Evolutionary conservation across 1,140 invertebrate species (phyloP).

Genomic region (Neodiprion fabricii): DNA sequence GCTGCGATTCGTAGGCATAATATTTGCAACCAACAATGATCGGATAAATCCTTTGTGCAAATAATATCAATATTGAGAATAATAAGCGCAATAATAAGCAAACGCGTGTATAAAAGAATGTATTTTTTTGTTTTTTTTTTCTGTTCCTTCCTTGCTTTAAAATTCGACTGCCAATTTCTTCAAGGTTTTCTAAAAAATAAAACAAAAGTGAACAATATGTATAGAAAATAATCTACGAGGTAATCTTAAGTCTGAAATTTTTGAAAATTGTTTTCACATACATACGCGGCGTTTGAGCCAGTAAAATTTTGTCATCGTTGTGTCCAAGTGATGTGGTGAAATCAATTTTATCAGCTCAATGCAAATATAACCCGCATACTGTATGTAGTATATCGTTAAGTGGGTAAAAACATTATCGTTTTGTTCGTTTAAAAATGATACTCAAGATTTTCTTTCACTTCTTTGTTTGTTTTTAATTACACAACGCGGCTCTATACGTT

Average conservation of each 20-base stretch:
- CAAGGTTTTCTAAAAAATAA: not conserved
- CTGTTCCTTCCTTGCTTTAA: not conserved
- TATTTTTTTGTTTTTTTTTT: not conserved
- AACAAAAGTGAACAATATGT: not conserved
- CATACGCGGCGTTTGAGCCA: not conserved
- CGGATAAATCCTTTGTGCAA: not conserved
- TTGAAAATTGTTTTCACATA: not conserved
- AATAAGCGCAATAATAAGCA: not conserved
- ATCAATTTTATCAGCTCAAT: not conserved
- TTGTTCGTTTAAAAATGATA: constrained; percentile 24
- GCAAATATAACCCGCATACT: not conserved
- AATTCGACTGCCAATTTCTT: not conserved
- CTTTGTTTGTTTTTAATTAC: constrained; percentile 21
- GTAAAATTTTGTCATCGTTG: not conserved
- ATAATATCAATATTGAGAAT: not conserved
- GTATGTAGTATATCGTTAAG: constrained; percentile 16
- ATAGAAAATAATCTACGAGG: not conserved
- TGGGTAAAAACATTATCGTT: constrained; percentile 35
- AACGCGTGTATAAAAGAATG: not conserved
- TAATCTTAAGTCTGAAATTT: not conserved
- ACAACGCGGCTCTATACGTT: constrained; percentile 29
- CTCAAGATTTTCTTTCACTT: not conserved
- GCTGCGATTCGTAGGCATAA: not conserved
- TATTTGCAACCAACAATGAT: not conserved
- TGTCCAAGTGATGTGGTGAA: not conserved